phyloP scores from a whole-genome alignment of 1,140 invertebrate genomes.

The Heliconius nattereri region DNA sequence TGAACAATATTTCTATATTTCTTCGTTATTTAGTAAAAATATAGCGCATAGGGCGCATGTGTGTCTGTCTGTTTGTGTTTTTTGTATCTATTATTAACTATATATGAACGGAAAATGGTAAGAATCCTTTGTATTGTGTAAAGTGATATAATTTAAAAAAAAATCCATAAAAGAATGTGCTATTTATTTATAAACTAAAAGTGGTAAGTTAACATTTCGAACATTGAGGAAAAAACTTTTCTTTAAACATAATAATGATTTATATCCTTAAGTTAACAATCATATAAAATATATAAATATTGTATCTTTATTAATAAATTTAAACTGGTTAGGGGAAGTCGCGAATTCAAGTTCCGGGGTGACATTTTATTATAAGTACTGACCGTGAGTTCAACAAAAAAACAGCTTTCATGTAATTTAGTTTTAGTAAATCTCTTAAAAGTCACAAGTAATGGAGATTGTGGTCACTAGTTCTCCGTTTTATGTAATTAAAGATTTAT shows the following conservation, averaged over 20 bases:
- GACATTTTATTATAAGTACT: neutral
- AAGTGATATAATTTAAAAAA: slow-evolving; percentile 12
- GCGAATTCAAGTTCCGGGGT: neutral
- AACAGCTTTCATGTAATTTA: neutral
- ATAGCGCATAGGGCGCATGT: slow-evolving; percentile 44
- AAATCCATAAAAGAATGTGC: neutral
- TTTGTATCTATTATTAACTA: neutral
- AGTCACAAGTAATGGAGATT: neutral
- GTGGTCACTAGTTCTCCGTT: neutral
- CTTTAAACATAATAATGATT: neutral
- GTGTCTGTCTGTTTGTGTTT: slow-evolving; percentile 18
- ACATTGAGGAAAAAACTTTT: neutral
- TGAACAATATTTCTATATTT: slow-evolving; percentile 46
- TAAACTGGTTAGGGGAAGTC: neutral
- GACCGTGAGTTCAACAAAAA: neutral
- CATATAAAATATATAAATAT: neutral
- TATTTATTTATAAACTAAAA: neutral
- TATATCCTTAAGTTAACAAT: neutral
- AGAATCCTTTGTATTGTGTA: slow-evolving; percentile 25
- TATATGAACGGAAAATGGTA: slow-evolving; percentile 45
- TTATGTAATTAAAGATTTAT: neutral
- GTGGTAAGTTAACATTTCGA: slow-evolving; percentile 2
- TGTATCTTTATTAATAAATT: neutral
- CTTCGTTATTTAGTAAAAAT: slow-evolving; percentile 50
- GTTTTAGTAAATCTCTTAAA: too few relatives aligned